These are phyloP conservation scores for Apodemia duryi DNA, from an alignment of 2,888 invertebrate genomes.

Conservation along the genomic window DNA sequence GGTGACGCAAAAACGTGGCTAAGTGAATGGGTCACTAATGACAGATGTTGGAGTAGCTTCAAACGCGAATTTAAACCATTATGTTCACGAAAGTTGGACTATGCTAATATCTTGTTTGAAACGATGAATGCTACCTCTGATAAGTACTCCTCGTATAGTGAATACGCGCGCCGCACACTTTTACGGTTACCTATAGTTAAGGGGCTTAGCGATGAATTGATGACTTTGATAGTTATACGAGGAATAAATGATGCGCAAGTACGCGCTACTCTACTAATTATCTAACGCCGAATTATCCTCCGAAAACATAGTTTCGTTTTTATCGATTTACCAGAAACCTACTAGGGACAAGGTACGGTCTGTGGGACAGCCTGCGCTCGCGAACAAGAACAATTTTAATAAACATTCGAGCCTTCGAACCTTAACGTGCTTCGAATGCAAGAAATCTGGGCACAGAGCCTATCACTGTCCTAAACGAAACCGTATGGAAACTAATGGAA, in stretches of 20 bases:
- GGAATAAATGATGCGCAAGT: conserved; percentile 16
- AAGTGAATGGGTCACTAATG: conserved; percentile 19
- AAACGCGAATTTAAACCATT: conserved; percentile 22
- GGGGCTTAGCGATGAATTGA: conserved; percentile 19
- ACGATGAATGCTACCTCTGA: conserved; percentile 26
- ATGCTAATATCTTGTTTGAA: conserved; percentile 25
- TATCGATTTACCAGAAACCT: conserved; percentile 20
- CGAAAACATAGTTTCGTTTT: conserved; percentile 18
- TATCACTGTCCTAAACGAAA: conserved; percentile 1
- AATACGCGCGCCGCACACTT: conserved; percentile 24
- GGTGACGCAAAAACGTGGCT: neutral
- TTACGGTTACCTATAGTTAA: conserved; percentile 22
- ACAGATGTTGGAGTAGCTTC: conserved; percentile 20
- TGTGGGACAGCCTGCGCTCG: neutral
- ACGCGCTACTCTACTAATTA: conserved; percentile 11
- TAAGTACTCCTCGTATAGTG: conserved; percentile 20
- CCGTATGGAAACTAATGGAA: no score
- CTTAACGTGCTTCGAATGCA: conserved; percentile 1
- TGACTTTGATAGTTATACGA: conserved; percentile 17
- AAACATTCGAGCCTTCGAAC: neutral
- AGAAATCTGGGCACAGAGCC: neutral
- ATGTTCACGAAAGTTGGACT: conserved; percentile 23
- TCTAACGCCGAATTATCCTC: conserved; percentile 14
- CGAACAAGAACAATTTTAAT: neutral
- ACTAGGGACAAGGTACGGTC: neutral